Evolutionary conservation across 2,797 vertebrate genomes (phyloP).

Genomic region (Poeciliopsis presidionis): DNA sequence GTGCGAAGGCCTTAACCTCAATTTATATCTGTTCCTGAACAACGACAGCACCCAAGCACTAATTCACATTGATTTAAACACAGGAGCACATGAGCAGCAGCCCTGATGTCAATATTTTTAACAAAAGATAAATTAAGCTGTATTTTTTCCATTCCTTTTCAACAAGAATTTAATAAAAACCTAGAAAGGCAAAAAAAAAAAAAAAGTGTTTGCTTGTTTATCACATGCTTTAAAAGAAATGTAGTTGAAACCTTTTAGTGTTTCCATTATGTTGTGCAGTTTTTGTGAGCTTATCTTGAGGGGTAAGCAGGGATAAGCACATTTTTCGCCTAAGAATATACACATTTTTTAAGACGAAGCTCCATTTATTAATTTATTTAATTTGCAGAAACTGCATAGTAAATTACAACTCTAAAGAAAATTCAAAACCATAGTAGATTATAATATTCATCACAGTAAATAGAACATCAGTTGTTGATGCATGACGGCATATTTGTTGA

Average conservation of each 20-base stretch:
- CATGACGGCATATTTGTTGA: not conserved
- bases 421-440: not conserved
- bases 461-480: not conserved
- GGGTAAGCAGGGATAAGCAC: not conserved
- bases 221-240: constrained; percentile 7
- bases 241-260: not conserved
- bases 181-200: not conserved
- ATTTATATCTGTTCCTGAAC: too few relatives aligned
- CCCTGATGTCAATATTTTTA: not conserved
- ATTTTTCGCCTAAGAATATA: not conserved
- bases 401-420: not conserved
- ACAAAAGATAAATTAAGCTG: not conserved
- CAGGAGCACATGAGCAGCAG: not conserved
- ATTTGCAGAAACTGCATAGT: not conserved
- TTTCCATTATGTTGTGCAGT: not conserved
- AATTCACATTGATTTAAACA: not conserved
- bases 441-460: not conserved
- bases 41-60: too few relatives aligned
- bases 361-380: not conserved
- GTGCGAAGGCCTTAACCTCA: too few relatives aligned
- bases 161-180: not conserved
- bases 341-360: not conserved
- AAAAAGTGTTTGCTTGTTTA: not conserved
- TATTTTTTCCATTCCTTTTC: not conserved
- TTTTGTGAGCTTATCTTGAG: not conserved